Evolutionary conservation across 2,888 invertebrate genomes (phyloP), one percentile per base, ranked within the genome.

Genomic region (Cerastoderma edule): DNA sequence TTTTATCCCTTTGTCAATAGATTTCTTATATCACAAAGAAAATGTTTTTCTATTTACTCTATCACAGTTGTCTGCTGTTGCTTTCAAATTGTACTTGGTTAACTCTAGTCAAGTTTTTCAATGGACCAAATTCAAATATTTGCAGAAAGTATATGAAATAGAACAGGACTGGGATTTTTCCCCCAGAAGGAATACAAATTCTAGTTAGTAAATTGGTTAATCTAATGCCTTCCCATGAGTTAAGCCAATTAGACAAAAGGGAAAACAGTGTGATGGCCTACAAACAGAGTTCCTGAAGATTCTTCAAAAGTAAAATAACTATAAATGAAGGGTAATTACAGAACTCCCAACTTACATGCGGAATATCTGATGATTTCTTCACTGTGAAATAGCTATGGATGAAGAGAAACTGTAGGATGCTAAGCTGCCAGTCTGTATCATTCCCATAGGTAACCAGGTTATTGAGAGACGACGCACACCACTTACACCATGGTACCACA

Each of bases 381-480:
- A 87, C 77, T 22, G 30, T 74, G 75, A 87, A 87, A 73, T 85
- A 87, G 5, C 82, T 81, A 53, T 85, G 84, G 8, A 86, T 69
- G 50, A 79, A 83, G 19, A 88, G 69, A 66, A 87, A 87, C 73
- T 88, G 78, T n/a, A 88, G 73, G 8, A 87, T 56, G 19, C 67
- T 67, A n/a, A 83, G 68, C 60, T 82, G 83, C 77, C 78, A 78
- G 24, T 67, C 3, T n/a, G 67, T 54, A n/a, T 71, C 67, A 64
- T 69, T 78, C 72, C 72, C 75, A 76, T 39, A 74, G 44, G 67
- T 66, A 13, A 71, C 70, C 32, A 79, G 27, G 33, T 32, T 33
- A 54, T 60, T 39, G 32, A 82, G 24, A 24, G 74, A 63, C 24
- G 54, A 54, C 35, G 74, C 63, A 48, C 72, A 67, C 76, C 76